Percentiles rank a stretch among this genome's conserved stretches.
phyloP scores from a whole-genome alignment of 2,797 vertebrate species.

The Delichon dasypus region DNA sequence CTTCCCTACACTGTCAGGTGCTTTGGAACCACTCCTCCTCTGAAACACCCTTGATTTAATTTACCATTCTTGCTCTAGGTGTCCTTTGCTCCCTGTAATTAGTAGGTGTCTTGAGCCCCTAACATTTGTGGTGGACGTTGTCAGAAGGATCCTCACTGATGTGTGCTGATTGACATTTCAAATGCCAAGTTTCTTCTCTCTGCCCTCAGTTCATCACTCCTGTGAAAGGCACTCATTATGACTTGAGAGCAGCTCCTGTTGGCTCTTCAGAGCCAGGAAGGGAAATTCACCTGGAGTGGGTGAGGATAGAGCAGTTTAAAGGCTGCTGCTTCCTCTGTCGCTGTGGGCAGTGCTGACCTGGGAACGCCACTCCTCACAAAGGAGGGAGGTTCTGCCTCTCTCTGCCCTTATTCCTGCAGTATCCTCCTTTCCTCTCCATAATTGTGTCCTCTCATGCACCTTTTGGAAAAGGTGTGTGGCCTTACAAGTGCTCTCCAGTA shows the following conservation, averaged over 20 bases:
- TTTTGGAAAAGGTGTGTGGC: background rate
- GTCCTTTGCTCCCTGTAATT: background rate
- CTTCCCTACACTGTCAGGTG: background rate
- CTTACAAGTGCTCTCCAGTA: background rate
- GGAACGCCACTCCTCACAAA: background rate
- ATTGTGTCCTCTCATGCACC: fast-evolving
- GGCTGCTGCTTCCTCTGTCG: background rate
- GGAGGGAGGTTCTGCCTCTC: background rate
- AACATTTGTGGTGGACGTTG: fast-evolving
- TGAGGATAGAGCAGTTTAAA: background rate
- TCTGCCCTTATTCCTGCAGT: background rate
- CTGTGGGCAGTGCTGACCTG: fast-evolving
- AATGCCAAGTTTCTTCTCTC: background rate
- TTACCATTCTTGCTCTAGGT: background rate
- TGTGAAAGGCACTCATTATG: background rate
- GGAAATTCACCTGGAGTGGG: too few relatives aligned
- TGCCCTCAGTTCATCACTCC: background rate
- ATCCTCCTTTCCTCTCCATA: background rate
- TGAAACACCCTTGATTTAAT: background rate
- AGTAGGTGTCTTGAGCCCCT: background rate
- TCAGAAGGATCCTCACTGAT: background rate
- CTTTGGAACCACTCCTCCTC: background rate
- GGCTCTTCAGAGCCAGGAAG: background rate
- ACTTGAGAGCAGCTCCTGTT: background rate
- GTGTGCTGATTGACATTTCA: background rate